A percentile compares a stretch with the other conserved stretches of the same genome.
Evolutionary conservation across 35 echinoderm and acorn worm species (phyloP).

Genomic region (Ophiothrix spiculata): DNA sequence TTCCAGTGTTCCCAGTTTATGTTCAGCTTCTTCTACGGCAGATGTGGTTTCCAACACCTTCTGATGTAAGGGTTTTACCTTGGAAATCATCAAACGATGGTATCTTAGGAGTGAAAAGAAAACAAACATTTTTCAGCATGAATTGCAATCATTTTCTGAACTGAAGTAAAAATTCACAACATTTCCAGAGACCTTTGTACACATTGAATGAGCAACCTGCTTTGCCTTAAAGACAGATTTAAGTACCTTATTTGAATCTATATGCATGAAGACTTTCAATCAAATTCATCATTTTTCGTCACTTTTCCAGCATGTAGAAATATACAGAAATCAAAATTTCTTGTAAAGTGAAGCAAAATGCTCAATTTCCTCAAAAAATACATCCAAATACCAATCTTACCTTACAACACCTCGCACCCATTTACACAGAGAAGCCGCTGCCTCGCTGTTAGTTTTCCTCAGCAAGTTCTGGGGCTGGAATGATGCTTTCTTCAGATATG

Average conservation of each 20-base stretch:
- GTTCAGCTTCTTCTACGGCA: constrained; percentile 87
- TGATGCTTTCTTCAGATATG: constrained; percentile 96
- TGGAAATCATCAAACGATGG: constrained; percentile 97
- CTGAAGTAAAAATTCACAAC: not conserved
- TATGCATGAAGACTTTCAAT: too few relatives aligned
- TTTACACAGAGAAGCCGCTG: constrained; percentile 86
- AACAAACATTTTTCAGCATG: not conserved
- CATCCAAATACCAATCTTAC: too few relatives aligned
- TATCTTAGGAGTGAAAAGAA: constrained; percentile 41
- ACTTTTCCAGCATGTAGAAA: too few relatives aligned
- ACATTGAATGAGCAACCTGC: too few relatives aligned
- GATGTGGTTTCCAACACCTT: constrained; percentile 89
- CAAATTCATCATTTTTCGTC: too few relatives aligned
- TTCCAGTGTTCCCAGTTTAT: constrained; percentile 74
- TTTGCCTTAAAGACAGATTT: too few relatives aligned
- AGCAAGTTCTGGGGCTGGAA: constrained; percentile 86
- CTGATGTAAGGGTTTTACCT: constrained; percentile 86
- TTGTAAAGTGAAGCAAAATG: too few relatives aligned
- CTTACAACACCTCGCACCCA: constrained; percentile 94
- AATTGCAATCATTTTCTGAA: not conserved
- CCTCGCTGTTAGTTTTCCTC: constrained; percentile 83
- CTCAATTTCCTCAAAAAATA: too few relatives aligned
- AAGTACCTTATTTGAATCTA: too few relatives aligned
- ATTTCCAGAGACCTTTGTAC: not conserved
- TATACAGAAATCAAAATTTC: too few relatives aligned